phyloP scores from a whole-genome alignment of 2,113 vertebrate species.

The Cranoglanis bouderius region DNA sequence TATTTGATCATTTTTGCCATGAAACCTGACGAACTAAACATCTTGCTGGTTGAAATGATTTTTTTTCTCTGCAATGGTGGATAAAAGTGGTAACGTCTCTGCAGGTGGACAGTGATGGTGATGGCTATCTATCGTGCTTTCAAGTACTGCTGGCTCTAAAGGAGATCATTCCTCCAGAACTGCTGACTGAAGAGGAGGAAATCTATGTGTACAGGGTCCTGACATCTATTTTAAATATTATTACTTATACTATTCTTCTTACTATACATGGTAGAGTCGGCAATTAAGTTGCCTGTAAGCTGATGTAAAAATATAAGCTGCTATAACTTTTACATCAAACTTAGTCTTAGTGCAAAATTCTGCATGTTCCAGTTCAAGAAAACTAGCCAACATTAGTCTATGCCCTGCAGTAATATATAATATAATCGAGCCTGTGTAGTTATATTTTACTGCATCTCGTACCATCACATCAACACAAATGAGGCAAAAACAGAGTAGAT shows the following conservation, averaged over 20 bases:
- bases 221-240: background rate
- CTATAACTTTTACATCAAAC: no score
- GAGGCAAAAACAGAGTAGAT: background rate
- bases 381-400: background rate
- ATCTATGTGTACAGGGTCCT: slow-evolving; percentile 75
- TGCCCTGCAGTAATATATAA: background rate
- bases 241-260: background rate
- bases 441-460: no score
- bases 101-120: slow-evolving; percentile 71
- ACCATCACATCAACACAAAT: background rate
- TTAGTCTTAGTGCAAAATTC: no score
- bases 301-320: background rate
- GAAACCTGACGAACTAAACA: background rate
- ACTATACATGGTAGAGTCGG: background rate
- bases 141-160: slow-evolving; percentile 74
- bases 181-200: slow-evolving; percentile 77
- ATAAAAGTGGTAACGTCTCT: slow-evolving; percentile 17
- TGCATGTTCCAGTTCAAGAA: background rate
- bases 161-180: slow-evolving; percentile 67
- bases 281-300: background rate
- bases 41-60: background rate
- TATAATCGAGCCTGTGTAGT: no score
- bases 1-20: background rate
- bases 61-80: background rate
- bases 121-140: slow-evolving; percentile 73